These are phyloP conservation scores for Atractosteus spatula DNA, from an alignment of 2,113 vertebrate genomes.

Conservation along the genomic window DNA sequence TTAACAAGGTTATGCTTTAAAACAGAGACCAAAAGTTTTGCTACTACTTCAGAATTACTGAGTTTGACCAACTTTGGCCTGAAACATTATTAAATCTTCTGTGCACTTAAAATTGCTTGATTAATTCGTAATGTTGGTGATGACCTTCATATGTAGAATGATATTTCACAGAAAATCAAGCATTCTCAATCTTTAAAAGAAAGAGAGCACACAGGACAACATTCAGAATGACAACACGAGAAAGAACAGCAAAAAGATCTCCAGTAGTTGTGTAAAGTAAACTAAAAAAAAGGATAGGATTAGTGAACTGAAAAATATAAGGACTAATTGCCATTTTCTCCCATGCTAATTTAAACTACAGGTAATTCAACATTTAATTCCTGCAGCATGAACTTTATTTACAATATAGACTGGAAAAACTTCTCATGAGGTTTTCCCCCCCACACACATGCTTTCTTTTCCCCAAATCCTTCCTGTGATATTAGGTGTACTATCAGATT, in stretches of 20 bases:
- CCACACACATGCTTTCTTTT: too few species aligned
- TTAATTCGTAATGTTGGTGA: background rate
- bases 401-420: background rate
- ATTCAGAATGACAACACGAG: background rate
- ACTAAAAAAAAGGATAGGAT: too few species aligned
- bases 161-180: background rate
- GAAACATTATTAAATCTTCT: background rate
- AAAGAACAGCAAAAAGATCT: background rate
- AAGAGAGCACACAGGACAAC: background rate
- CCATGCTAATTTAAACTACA: background rate
- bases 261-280: background rate
- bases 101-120: constrained; percentile 1
- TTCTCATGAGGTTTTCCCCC: background rate
- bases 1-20: background rate
- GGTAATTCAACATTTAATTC: background rate
- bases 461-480: too few species aligned
- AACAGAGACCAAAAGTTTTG: background rate
- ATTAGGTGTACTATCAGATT: too few species aligned
- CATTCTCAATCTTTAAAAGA: background rate
- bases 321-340: background rate
- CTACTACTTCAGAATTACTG: background rate
- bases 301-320: background rate
- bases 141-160: background rate
- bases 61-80: background rate
- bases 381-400: background rate